Percentiles rank a stretch among this genome's conserved stretches.
Conservation (phyloP, 2,113 vertebrate genomes). For the Nesoenas mayeri region DNA sequence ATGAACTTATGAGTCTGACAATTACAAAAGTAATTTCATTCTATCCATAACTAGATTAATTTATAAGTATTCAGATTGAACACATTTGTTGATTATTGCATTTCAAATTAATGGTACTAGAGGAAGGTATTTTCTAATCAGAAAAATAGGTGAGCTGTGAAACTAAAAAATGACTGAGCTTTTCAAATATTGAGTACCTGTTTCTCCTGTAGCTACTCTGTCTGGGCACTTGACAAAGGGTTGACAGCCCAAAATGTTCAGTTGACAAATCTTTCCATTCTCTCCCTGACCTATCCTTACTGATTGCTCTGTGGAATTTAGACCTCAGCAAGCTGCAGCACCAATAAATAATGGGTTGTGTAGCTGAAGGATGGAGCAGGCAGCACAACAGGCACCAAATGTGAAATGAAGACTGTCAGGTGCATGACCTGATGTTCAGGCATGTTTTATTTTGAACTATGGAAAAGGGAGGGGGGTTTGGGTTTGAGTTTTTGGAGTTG, state of each 20-base stretch:
- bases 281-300: neutral
- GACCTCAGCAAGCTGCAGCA: neutral
- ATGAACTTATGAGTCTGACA: neutral
- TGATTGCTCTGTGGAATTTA: neutral
- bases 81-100: neutral
- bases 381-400: neutral
- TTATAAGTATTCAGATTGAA: neutral
- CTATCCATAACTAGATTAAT: neutral
- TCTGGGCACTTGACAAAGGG: neutral
- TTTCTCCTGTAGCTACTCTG: neutral
- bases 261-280: neutral
- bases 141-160: neutral
- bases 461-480: neutral
- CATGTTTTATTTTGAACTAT: neutral
- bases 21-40: neutral
- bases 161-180: neutral
- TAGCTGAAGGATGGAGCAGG: neutral
- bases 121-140: neutral
- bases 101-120: neutral
- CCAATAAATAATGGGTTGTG: neutral
- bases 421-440: neutral
- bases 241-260: neutral
- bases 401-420: neutral
- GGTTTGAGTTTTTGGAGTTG: neutral
- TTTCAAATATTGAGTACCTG: rapidly evolving